Evolutionary conservation across 2,113 vertebrate species (phyloP), one percentile per base, ranked within the genome.

Genomic region (Actenoides hombroni): DNA sequence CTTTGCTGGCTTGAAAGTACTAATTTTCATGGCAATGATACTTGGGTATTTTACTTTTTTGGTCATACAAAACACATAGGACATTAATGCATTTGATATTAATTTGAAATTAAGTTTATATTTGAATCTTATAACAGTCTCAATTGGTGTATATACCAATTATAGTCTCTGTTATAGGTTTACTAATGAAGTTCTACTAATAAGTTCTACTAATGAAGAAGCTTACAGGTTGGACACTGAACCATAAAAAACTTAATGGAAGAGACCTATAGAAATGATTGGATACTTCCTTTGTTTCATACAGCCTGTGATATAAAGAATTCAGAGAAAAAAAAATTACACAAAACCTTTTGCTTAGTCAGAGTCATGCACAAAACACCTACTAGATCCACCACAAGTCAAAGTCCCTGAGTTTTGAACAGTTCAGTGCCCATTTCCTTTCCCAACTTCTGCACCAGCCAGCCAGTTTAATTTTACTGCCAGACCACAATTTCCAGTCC

Each of bases 341-440:
- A 33, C 11, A 74, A n/a, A 14, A 9, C 4, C 6, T 76, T 82
- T 57, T 39, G 10, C 31, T 74, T 73, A 16, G 8, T 67, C 5
- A 6, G 13, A 57, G 18, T 71, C 39, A 56, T 10, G 7, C 17
- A 70, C 29, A 57, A 26, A 90, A 57, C 15, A 46, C 28, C 31
- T 49, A 6, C 26, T 10, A 16, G 29, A 11, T 65, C 60, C 15
- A 39, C 26, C 29, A 75, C 0, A 0, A 40, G 7, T 19, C 35
- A 48, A 26, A 59, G 37, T 26, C 35, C 37, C 59, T 31, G 40
- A 57, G 51, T 11, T 49, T 61, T 84, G 35, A 44, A 17, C 5
- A 44, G 5, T 63, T 63, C 74, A 25, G 14, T 37, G 25, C 13
- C 26, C 25, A 28, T 28, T 87, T 54, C 29, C 3, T 14, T 60